Evolutionary conservation across 1,140 invertebrate genomes (phyloP), one percentile per base, ranked within the genome.

Genomic region (Penaeus japonicus): DNA sequence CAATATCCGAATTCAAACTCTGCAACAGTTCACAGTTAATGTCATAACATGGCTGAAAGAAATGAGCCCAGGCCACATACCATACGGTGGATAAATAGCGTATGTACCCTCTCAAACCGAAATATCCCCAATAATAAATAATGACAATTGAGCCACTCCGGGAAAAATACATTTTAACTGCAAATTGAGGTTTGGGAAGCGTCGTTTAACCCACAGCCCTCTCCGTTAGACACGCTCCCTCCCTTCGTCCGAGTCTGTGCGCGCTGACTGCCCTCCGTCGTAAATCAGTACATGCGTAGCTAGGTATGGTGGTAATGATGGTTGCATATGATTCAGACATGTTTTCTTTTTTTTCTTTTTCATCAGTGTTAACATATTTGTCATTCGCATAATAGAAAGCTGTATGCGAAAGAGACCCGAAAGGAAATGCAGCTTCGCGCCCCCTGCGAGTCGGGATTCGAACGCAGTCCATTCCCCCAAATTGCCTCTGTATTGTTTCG

Each of bases 151-250:
- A 47, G 12, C 39, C 39, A 12, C 39, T 47, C 39, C 0, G 55
- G 59, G 35, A 85, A 85, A 78, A 78, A 85, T 79, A 20, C 70
- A 73, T 57, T 77, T 85, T 85, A 85, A 85, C 84, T 85, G 73
- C 84, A 85, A 85, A 85, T 85, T 85, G 75, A 39, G 70, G 84
- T 78, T 78, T 57, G 65, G 54, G 73, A 85, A 78, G 59, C 39
- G 73, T 39, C 35, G 70, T 55, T 78, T 78, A 59, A 77, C 70
- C 73, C 84, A 85, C 35, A 85, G 57, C 54, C 27, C 54, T 35
- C 54, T 35, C 27, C 73, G 78, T 85, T 85, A 78, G 73, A 55
- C 55, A 85, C 75, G 84, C 84, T 59, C 22, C 54, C 24, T 57
- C 53, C 73, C 70, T 18, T 32, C 32, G 30, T 83, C 80, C 80